A percentile compares a stretch with the other conserved stretches of the same genome.
Evolutionary conservation across 2,797 vertebrate genomes (phyloP).

Genomic region (Phrynocephalus guinanensis): DNA sequence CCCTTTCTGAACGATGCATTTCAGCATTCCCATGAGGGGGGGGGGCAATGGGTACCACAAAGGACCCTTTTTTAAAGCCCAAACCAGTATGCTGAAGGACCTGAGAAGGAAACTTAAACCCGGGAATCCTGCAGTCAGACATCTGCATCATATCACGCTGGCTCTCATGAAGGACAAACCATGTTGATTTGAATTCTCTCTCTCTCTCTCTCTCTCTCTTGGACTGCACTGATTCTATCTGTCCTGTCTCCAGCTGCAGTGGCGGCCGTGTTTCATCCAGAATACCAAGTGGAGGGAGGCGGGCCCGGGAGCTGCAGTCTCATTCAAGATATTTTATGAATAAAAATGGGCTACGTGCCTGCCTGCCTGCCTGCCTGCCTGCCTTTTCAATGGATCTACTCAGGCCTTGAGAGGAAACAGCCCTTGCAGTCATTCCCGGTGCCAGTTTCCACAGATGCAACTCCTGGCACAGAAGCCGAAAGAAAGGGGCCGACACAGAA

Average conservation of each 20-base stretch:
- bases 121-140: not conserved
- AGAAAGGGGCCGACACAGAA: no score
- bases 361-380: not conserved
- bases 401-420: not conserved
- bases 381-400: not conserved
- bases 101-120: not conserved
- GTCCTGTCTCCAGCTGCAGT: slow-evolving; percentile 16
- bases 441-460: not conserved
- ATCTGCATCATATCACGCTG: no score
- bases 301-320: not conserved
- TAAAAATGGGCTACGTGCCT: slow-evolving; percentile 9
- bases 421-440: not conserved
- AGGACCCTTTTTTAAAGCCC: not conserved
- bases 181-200: not conserved
- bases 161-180: not conserved
- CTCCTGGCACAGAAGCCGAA: not conserved
- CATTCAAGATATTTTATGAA: slow-evolving; percentile 47
- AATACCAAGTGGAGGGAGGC: slow-evolving; percentile 20
- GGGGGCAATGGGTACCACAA: not conserved
- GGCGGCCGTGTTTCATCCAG: not conserved
- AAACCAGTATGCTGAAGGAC: not conserved
- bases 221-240: not conserved
- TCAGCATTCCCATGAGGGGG: no score
- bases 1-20: no score
- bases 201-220: no score